phyloP scores from a whole-genome alignment of 1,140 invertebrate species.

The Stenopsyche tienmushanensis region DNA sequence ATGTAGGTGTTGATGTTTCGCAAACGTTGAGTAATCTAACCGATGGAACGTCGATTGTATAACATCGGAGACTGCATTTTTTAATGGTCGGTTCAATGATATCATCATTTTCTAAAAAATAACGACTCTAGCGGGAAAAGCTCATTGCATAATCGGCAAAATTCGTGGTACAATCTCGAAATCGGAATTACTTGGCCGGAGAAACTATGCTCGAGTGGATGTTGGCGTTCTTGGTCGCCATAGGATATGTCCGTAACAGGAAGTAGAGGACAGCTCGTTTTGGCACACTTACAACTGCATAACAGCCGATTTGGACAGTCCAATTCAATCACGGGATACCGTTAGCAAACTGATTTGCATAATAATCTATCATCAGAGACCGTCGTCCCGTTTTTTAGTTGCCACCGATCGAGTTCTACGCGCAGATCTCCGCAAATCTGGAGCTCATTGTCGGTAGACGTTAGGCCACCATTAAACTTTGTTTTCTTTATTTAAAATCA shows the following conservation, averaged over 20 bases:
- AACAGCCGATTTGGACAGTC: background rate
- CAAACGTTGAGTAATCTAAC: too few relatives aligned
- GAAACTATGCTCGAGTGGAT: background rate
- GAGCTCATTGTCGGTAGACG: too few relatives aligned
- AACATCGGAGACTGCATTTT: background rate
- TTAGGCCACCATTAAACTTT: too few relatives aligned
- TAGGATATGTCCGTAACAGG: slow-evolving; percentile 5
- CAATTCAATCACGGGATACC: background rate
- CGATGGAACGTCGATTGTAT: too few relatives aligned
- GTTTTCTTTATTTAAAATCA: too few relatives aligned
- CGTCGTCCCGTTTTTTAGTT: background rate
- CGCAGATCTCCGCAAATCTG: too few relatives aligned
- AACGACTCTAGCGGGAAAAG: too few relatives aligned
- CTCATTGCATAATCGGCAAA: too few relatives aligned
- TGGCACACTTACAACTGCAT: background rate
- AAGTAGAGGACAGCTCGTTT: background rate
- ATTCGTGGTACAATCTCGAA: background rate
- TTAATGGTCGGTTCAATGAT: background rate
- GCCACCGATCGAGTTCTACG: too few relatives aligned
- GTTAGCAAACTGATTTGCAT: background rate
- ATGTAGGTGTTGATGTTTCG: too few relatives aligned
- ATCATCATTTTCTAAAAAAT: background rate
- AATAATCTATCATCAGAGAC: background rate
- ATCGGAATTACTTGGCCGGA: background rate
- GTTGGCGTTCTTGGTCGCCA: background rate